These are phyloP conservation scores for Periophthalmus modestus DNA, from an alignment of 2,113 vertebrate species.

Conservation along the genomic window DNA sequence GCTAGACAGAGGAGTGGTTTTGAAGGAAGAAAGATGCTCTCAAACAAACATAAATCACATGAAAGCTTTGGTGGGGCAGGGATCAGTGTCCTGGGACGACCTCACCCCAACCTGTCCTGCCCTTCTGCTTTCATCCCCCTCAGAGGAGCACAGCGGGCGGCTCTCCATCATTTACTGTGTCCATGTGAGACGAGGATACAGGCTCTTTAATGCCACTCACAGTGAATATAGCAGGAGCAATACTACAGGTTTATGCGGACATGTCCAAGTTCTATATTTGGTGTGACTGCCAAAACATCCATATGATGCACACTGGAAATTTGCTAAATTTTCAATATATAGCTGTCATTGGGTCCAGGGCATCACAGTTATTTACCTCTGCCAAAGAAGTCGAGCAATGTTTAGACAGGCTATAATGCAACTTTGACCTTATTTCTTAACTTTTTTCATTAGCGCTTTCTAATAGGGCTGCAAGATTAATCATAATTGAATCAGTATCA, in stretches of 20 bases:
- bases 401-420: no score
- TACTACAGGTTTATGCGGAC: no score
- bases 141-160: conserved; percentile 37
- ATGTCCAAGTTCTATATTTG: no score
- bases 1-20: neutral
- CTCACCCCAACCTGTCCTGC: conserved; percentile 41
- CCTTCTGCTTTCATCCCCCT: conserved; percentile 62
- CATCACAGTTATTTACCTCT: no score
- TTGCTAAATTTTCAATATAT: no score
- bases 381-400: neutral
- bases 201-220: neutral
- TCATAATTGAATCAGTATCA: no score
- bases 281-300: no score
- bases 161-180: conserved; percentile 53
- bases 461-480: no score
- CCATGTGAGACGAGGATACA: conserved; percentile 7
- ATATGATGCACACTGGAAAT: no score
- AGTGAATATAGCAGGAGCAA: neutral
- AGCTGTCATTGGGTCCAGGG: no score
- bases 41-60: conserved; percentile 39
- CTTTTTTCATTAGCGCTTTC: no score
- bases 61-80: conserved; percentile 40
- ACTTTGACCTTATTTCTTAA: no score
- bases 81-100: conserved; percentile 36
- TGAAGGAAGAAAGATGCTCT: neutral